Conservation (phyloP, 2,113 vertebrate genomes). For the Oryzias melastigma region DNA sequence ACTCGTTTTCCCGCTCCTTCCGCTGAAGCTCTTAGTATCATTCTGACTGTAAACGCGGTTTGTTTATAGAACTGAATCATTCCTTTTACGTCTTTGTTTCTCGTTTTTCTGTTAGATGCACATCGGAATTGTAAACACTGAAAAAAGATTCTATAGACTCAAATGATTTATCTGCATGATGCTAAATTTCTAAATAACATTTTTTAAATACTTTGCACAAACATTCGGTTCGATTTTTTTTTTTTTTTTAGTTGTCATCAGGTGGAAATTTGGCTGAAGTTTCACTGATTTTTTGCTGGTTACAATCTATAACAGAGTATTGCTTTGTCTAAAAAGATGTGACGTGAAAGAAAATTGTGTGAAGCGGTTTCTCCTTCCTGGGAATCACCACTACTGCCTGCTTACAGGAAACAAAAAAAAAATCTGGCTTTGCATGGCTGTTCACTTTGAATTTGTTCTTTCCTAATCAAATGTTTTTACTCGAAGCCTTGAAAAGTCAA, state of each 20-base stretch:
- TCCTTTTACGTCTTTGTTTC: slow-evolving; percentile 1
- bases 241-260: no score
- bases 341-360: no score
- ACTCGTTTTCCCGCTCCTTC: slow-evolving; percentile 12
- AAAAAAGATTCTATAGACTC: no score
- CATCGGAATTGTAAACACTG: no score
- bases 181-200: slow-evolving; percentile 9
- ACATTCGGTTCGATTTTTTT: no score
- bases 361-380: background rate
- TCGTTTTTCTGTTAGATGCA: no score
- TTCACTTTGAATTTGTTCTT: background rate
- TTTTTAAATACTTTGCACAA: background rate
- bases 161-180: slow-evolving; percentile 29
- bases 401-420: background rate
- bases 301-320: no score
- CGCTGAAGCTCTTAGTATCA: background rate
- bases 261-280: no score
- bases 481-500: background rate
- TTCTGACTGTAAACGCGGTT: no score
- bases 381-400: slow-evolving; percentile 17
- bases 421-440: background rate
- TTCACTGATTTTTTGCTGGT: no score
- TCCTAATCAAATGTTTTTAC: background rate
- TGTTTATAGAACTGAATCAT: slow-evolving; percentile 20
- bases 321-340: no score